Conservation (phyloP, 1,140 invertebrate species). For the Battus philenor region DNA sequence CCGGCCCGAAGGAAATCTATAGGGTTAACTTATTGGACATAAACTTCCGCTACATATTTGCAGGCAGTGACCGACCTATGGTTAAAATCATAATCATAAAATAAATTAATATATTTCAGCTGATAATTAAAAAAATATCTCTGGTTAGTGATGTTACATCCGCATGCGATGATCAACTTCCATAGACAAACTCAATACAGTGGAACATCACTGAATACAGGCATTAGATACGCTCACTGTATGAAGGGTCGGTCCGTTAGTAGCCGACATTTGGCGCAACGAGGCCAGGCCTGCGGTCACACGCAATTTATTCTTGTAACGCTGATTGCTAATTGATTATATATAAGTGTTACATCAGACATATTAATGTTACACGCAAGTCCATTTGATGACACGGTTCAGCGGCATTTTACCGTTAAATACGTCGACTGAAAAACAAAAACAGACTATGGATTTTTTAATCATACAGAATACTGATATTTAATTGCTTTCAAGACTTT, state of each 20-base stretch:
- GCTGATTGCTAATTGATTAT: slow-evolving; percentile 34
- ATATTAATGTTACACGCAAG: background rate
- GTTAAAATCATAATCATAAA: no score
- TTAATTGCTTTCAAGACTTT: no score
- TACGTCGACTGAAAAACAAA: no score
- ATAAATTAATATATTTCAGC: no score
- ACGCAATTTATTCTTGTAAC: slow-evolving; percentile 34
- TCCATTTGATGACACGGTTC: background rate
- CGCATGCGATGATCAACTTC: background rate
- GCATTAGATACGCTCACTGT: slow-evolving; percentile 11
- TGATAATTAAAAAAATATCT: background rate
- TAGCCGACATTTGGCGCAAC: slow-evolving; percentile 27
- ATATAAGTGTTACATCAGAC: slow-evolving; percentile 4
- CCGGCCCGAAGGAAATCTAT: no score
- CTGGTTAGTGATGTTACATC: background rate
- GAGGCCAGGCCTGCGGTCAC: slow-evolving; percentile 29
- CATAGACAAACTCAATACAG: background rate
- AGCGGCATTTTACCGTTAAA: background rate
- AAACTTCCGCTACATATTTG: no score
- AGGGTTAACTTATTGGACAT: no score
- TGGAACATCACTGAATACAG: background rate
- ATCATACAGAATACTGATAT: no score
- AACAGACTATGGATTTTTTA: no score
- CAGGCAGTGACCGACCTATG: no score
- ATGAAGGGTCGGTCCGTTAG: slow-evolving; percentile 22